A percentile compares a stretch with the other conserved stretches of the same genome.
Conservation (phyloP, 2,113 vertebrate genomes). For the Mus spicilegus region DNA sequence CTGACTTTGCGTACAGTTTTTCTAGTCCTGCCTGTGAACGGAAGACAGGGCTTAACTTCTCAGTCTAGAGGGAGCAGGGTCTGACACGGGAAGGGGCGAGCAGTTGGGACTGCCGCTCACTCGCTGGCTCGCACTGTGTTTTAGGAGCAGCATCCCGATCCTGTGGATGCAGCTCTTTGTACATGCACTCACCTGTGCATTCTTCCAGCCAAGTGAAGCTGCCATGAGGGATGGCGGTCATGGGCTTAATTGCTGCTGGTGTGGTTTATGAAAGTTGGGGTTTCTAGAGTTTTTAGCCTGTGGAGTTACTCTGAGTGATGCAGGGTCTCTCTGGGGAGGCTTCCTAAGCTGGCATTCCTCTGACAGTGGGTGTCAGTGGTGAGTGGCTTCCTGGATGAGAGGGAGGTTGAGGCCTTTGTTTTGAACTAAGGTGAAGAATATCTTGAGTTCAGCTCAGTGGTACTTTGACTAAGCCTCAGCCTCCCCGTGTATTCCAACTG, state of each 20-base stretch:
- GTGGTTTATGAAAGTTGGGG: not conserved
- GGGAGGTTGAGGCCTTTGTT: not conserved
- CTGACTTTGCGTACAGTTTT: not conserved
- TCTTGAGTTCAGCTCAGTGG: too few relatives aligned
- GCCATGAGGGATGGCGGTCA: rapidly evolving
- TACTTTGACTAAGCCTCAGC: too few relatives aligned
- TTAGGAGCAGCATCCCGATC: not conserved
- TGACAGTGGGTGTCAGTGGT: rapidly evolving
- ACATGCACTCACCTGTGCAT: rapidly evolving
- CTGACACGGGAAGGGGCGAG: rapidly evolving
- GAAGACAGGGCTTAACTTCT: not conserved
- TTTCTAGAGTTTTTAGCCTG: not conserved
- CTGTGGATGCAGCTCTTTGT: rapidly evolving
- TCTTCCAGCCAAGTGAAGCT: not conserved
- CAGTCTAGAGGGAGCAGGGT: too few relatives aligned
- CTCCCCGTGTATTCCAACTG: not conserved
- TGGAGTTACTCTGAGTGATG: not conserved
- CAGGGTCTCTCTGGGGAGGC: not conserved
- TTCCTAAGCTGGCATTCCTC: not conserved
- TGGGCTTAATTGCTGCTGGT: not conserved
- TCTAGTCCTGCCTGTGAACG: not conserved
- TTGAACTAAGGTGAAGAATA: too few relatives aligned
- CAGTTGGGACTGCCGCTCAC: not conserved
- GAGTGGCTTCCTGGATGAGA: not conserved
- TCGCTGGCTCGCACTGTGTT: too few relatives aligned